phyloP scores from a whole-genome alignment of 2,113 vertebrate species.

The Trematomus loennbergii region DNA sequence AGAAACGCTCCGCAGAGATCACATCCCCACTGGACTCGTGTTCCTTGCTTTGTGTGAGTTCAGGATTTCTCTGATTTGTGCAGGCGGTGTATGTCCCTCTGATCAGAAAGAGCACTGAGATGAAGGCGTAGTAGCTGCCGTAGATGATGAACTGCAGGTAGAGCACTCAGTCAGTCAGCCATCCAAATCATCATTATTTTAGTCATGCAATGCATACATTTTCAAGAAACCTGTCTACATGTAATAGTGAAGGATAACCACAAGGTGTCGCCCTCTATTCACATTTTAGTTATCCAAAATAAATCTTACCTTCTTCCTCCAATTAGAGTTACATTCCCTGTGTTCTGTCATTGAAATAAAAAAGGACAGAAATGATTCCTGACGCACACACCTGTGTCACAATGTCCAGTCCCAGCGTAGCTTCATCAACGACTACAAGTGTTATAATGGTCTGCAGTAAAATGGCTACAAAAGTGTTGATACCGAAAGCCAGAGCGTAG shows the following conservation, averaged over 20 bases:
- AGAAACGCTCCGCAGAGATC: conserved; percentile 56
- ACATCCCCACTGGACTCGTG: conserved; percentile 25
- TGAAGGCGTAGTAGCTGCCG: conserved; percentile 78
- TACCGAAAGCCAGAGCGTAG: conserved; percentile 82
- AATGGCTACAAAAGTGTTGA: conserved; percentile 82
- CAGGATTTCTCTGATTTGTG: not conserved
- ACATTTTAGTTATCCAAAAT: not conserved
- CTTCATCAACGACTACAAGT: conserved; percentile 73
- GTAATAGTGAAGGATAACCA: conserved; percentile 39
- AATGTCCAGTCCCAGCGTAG: conserved; percentile 78
- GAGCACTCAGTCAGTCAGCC: conserved; percentile 2
- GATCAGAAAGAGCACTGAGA: conserved; percentile 75
- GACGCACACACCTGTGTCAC: conserved; percentile 73
- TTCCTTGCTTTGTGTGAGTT: not conserved
- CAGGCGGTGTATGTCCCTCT: conserved; percentile 75
- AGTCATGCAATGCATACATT: not conserved
- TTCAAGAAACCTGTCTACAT: not conserved
- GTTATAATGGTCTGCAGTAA: conserved; percentile 81
- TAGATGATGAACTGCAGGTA: conserved; percentile 77
- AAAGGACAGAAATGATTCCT: not conserved
- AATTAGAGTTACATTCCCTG: not conserved
- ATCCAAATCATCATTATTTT: not conserved
- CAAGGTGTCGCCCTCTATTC: conserved; percentile 47
- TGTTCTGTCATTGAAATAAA: not conserved
- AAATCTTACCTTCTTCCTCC: not conserved